Evolutionary conservation across 1,140 invertebrate species (phyloP), one percentile per base, ranked within the genome.

Genomic region (Panagrolaimus sp.): DNA sequence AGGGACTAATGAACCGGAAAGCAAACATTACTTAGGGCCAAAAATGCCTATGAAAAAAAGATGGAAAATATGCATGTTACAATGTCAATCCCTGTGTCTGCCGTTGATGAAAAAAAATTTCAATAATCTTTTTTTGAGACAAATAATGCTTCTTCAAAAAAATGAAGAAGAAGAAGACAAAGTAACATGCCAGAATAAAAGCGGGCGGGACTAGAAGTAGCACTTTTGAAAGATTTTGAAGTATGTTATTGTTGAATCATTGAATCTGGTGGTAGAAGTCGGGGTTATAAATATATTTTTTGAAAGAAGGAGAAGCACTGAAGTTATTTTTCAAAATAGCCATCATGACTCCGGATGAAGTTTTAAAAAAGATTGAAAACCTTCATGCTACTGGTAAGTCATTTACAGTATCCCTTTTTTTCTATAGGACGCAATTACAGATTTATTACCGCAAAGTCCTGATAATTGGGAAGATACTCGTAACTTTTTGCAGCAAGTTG

Each of bases 401-500:
- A 2, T 44, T 38, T 32, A 3, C 26, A 3, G 24, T 28, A 38
- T 63, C 2, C 24, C n/a, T 24, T 62, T 21, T 15, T 9, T 8
- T 44, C 7, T 14, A 26, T 67, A 43, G 71, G 44, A 38, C 32
- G 38, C 14, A 1, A 70, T 43, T 79, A 43, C 43, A 81, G 79
- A 81, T 68, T 63, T 82, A 26, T 55, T 82, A 32, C 80, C 82
- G 6, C 70, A 82, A 66, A 77, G 77, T 45, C 17, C 69, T 8
- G 67, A 70, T 14, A 67, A 70, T 21, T 83, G 76, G 77, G 67
- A 79, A 10, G 73, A 83, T 43, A 82, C 80, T 9, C 71, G 71
- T 24, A 26, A 32, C 5, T 82, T 82, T 44, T 45, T 78, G 43
- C 28, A 73, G 55, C 14, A 73, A 58, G 72, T 82, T 47, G 74